These are phyloP conservation scores for Psephotus haematonotus DNA, from an alignment of 2,113 vertebrate genomes.

Conservation along the genomic window DNA sequence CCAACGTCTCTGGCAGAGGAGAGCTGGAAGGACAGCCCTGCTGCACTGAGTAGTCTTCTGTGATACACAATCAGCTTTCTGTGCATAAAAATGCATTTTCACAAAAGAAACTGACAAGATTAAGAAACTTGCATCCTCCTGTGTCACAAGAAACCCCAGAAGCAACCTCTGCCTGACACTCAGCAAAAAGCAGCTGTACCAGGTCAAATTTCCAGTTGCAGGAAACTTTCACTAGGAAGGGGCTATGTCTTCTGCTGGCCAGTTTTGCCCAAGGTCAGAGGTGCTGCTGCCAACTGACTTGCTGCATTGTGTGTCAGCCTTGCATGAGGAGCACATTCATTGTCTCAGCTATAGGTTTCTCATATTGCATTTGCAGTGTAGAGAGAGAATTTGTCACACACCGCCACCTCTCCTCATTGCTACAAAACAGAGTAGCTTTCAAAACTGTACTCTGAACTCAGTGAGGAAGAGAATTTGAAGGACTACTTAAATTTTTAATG, in stretches of 20 bases:
- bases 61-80: background rate
- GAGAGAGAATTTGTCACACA: background rate
- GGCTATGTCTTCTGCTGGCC: background rate
- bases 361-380: background rate
- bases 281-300: background rate
- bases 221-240: background rate
- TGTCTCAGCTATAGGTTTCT: background rate
- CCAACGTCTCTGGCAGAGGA: background rate
- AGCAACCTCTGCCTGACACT: background rate
- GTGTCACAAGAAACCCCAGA: background rate
- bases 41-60: background rate
- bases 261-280: background rate
- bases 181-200: background rate
- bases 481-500: conserved; percentile 17
- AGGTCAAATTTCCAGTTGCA: background rate
- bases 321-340: background rate
- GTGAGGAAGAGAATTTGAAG: background rate
- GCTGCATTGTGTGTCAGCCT: background rate
- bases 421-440: background rate
- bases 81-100: background rate
- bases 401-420: background rate
- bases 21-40: background rate
- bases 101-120: background rate
- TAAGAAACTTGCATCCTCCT: background rate
- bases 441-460: background rate